Evolutionary conservation across 2,113 vertebrate genomes (phyloP).

Genomic region (Gnathonemus longibarbis): DNA sequence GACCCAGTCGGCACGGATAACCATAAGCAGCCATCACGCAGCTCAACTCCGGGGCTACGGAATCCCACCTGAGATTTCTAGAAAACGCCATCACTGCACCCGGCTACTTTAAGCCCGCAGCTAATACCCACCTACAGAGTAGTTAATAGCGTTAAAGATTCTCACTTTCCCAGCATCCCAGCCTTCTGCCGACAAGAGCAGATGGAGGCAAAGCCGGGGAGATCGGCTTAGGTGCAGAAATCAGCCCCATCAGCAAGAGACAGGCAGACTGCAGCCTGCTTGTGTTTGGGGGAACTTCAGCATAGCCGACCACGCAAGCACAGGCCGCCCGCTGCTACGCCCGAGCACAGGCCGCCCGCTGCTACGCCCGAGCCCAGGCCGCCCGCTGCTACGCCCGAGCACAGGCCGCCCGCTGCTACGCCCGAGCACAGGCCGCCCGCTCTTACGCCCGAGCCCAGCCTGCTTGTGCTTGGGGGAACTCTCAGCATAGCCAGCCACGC

Average conservation of each 20-base stretch:
- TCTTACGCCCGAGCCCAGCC: not conserved
- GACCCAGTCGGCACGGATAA: not conserved
- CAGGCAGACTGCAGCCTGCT: not conserved
- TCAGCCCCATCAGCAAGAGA: not conserved
- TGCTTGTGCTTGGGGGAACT: too few relatives aligned
- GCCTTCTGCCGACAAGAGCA: not conserved
- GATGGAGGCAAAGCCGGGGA: not conserved
- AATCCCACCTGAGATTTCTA: not conserved
- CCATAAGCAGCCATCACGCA: not conserved
- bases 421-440: not conserved
- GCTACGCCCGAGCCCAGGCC: not conserved
- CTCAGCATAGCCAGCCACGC: too few relatives aligned
- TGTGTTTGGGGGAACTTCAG: not conserved
- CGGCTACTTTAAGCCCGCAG: not conserved
- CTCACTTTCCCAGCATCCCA: constrained; percentile 20
- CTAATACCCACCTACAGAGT: constrained; percentile 6
- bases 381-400: too few relatives aligned
- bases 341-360: not conserved
- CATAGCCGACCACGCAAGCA: not conserved
- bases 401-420: not conserved
- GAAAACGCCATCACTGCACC: not conserved
- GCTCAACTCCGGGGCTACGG: not conserved
- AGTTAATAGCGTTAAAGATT: not conserved
- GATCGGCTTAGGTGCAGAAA: not conserved
- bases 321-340: not conserved